phyloP scores from a whole-genome alignment of 2,113 vertebrate genomes.

The Centropus unirufus region DNA sequence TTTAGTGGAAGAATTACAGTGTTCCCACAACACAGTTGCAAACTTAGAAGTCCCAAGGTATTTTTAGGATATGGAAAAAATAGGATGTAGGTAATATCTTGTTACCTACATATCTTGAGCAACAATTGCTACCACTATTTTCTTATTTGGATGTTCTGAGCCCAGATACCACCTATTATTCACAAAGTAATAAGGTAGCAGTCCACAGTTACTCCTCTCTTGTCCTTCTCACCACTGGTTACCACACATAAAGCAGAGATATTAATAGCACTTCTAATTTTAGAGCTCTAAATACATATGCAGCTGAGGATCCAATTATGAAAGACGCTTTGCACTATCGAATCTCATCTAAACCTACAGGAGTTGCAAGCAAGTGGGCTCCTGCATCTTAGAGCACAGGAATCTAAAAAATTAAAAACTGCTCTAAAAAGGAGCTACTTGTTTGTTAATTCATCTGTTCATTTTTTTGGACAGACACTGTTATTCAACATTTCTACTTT shows the following conservation, averaged over 20 bases:
- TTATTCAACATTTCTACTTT: background rate
- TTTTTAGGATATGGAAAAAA: background rate
- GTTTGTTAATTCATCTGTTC: background rate
- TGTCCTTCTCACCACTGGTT: background rate
- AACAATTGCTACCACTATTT: background rate
- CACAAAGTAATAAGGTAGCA: background rate
- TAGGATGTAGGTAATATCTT: background rate
- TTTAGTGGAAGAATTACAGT: background rate
- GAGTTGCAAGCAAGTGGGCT: background rate
- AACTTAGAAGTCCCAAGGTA: background rate
- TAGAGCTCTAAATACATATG: background rate
- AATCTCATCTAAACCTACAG: background rate
- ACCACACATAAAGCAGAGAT: background rate
- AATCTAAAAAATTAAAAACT: background rate
- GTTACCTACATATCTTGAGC: background rate
- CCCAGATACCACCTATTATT: background rate
- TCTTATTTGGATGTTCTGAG: background rate
- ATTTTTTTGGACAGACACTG: background rate
- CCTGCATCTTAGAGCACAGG: background rate
- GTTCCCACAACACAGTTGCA: background rate
- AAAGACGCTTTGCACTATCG: background rate
- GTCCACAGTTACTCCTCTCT: background rate
- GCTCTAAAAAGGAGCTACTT: background rate
- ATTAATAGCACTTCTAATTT: conserved; percentile 1
- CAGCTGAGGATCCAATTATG: background rate